A percentile compares a stretch with the other conserved stretches of the same genome.
Evolutionary conservation across 64 coral and sea anemone species (phyloP).

Genomic region (Montipora foliosa): DNA sequence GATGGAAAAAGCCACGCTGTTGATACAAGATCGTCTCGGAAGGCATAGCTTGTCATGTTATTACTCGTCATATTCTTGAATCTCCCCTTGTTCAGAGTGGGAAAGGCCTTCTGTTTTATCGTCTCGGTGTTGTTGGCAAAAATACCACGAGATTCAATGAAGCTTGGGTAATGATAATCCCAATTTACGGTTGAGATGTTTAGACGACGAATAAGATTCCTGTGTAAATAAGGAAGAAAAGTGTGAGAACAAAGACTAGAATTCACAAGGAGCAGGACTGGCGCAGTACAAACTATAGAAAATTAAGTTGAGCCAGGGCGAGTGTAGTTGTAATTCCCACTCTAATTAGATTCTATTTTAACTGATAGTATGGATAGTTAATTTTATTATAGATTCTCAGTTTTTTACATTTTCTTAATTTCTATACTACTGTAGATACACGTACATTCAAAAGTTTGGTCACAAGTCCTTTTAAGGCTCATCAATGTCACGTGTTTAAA

Average conservation of each 20-base stretch:
- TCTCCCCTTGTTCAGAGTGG: conserved; percentile 47
- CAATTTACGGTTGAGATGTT: conserved; percentile 75
- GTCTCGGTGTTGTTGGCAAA: conserved; percentile 61
- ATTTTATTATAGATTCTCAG: too few relatives aligned
- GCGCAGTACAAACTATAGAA: too few relatives aligned
- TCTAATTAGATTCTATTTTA: too few relatives aligned
- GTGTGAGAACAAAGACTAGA: not conserved
- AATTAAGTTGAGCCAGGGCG: too few relatives aligned
- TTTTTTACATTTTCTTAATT: too few relatives aligned
- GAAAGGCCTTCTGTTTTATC: conserved; percentile 75
- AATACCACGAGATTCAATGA: conserved; percentile 74
- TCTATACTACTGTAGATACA: too few relatives aligned
- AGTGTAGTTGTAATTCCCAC: too few relatives aligned
- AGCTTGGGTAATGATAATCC: conserved; percentile 71
- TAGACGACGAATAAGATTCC: conserved; percentile 61
- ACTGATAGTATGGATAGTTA: too few relatives aligned
- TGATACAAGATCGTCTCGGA: conserved; percentile 59
- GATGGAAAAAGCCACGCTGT: conserved; percentile 69
- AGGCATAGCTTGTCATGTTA: conserved; percentile 73
- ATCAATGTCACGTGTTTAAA: too few relatives aligned
- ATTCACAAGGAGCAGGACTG: not conserved
- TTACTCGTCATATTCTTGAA: conserved; percentile 85
- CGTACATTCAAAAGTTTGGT: too few relatives aligned
- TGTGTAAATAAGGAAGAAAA: not conserved
- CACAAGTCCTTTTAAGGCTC: too few relatives aligned